phyloP scores from a whole-genome alignment of 2,797 vertebrate genomes.

The Acanthurus tractus region DNA sequence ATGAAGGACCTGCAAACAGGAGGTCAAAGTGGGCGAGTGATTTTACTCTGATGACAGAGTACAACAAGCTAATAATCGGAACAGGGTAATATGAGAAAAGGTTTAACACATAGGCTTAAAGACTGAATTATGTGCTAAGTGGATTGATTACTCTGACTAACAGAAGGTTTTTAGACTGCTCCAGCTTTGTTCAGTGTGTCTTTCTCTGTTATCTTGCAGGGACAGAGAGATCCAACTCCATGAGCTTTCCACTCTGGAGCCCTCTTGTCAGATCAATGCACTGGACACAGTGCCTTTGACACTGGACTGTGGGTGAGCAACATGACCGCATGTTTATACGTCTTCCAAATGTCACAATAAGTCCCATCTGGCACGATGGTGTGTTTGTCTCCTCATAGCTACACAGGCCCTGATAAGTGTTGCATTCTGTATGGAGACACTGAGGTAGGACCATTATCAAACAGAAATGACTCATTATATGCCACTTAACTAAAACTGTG shows the following conservation, averaged over 20 bases:
- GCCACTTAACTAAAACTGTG: slow-evolving; percentile 36
- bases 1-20: slow-evolving; percentile 69
- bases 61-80: slow-evolving; percentile 85
- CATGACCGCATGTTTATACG: neutral
- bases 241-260: slow-evolving; percentile 87
- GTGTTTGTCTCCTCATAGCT: slow-evolving; percentile 60
- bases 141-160: neutral
- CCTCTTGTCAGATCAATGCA: slow-evolving; percentile 85
- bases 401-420: slow-evolving; percentile 83
- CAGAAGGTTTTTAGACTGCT: neutral
- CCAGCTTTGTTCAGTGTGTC: slow-evolving; percentile 6
- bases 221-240: slow-evolving; percentile 88
- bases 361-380: neutral
- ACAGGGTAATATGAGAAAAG: slow-evolving; percentile 71
- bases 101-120: slow-evolving; percentile 1
- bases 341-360: neutral
- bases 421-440: slow-evolving; percentile 87
- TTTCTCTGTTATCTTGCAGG: slow-evolving; percentile 68
- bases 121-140: neutral
- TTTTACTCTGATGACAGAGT: slow-evolving; percentile 81
- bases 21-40: slow-evolving; percentile 84
- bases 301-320: slow-evolving; percentile 85
- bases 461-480: slow-evolving; percentile 22
- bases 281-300: slow-evolving; percentile 86
- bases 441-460: slow-evolving; percentile 78